Evolutionary conservation across 2,113 vertebrate genomes (phyloP).

Genomic region (Geococcyx californianus): DNA sequence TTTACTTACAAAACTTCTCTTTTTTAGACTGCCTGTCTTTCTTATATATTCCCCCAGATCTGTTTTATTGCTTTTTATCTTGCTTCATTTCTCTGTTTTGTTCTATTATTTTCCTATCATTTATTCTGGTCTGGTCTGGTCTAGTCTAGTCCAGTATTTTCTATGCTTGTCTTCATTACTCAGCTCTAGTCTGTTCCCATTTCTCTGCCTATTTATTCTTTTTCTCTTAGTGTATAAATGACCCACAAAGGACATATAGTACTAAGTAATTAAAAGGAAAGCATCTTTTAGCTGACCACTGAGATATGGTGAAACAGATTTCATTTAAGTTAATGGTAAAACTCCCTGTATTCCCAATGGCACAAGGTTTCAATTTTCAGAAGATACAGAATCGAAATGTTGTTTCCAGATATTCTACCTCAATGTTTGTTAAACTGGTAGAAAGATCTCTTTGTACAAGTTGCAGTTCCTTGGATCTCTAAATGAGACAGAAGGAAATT

Average conservation of each 20-base stretch:
- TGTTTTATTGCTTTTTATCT: not conserved
- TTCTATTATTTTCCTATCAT: not conserved
- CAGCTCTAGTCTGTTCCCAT: not conserved
- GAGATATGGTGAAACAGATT: not conserved
- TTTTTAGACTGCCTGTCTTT: not conserved
- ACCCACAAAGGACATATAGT: accelerated
- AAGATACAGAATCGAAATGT: not conserved
- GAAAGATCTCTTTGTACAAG: not conserved
- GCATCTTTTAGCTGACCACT: not conserved
- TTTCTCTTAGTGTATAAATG: not conserved
- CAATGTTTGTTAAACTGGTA: not conserved
- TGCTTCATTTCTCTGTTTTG: not conserved
- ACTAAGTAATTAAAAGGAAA: not conserved
- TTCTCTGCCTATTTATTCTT: not conserved
- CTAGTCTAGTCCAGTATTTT: not conserved
- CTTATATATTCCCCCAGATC: not conserved
- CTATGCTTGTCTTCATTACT: not conserved
- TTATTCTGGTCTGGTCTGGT: not conserved
- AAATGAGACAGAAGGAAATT: not conserved
- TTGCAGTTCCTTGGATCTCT: not conserved
- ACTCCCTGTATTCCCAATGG: not conserved
- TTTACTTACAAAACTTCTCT: not conserved
- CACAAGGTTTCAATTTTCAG: not conserved
- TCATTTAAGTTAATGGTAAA: not conserved
- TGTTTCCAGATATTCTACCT: not conserved